These are phyloP conservation scores for Drosophila merina DNA, from an alignment of 2,888 invertebrate species.

Conservation along the genomic window DNA sequence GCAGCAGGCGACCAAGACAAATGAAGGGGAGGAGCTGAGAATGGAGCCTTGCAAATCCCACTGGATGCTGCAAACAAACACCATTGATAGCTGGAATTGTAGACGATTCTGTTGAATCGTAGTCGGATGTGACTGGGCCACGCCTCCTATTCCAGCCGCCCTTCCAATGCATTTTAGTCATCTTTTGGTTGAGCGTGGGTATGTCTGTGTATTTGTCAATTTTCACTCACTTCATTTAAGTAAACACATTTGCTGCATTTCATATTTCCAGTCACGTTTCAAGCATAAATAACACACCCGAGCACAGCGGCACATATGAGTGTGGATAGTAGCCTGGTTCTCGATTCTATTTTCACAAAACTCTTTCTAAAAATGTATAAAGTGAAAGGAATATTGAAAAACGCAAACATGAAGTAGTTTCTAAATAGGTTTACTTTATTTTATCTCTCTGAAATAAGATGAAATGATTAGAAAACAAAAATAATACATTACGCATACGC, in stretches of 20 bases:
- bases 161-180: conserved; percentile 23
- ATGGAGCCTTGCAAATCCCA: conserved; percentile 4
- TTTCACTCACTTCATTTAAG: conserved; percentile 75
- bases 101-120: conserved; percentile 34
- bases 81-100: conserved; percentile 37
- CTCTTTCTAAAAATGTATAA: background rate
- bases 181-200: conserved; percentile 26
- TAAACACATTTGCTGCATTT: conserved; percentile 76
- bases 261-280: conserved; percentile 81
- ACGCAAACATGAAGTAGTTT: background rate
- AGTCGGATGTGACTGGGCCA: conserved; percentile 36
- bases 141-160: conserved; percentile 10
- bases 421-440: background rate
- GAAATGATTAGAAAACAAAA: background rate
- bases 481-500: background rate
- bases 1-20: conserved; percentile 1
- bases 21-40: background rate
- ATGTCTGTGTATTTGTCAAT: conserved; percentile 67
- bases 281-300: conserved; percentile 72
- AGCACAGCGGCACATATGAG: conserved; percentile 17
- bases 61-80: conserved; percentile 24
- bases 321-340: conserved; percentile 11
- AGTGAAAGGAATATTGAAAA: background rate
- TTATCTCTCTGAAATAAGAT: background rate
- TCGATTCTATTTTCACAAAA: conserved; percentile 8